Conservation (phyloP, 2,113 vertebrate genomes). For the Ophiodon elongatus region DNA sequence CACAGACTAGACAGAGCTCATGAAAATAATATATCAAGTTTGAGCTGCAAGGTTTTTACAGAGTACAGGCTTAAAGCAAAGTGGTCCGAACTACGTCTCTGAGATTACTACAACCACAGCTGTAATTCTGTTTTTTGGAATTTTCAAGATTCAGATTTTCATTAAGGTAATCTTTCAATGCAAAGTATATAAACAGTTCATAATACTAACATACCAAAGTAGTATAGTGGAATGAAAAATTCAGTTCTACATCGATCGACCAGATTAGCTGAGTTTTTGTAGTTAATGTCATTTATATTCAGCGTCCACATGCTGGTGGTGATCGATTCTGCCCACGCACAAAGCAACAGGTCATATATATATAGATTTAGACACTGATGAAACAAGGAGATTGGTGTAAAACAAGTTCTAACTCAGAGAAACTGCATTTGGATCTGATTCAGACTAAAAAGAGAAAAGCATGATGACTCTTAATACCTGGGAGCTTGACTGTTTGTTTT, state of each 20-base stretch:
- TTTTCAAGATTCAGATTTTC: constrained; percentile 2
- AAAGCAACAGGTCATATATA: not conserved
- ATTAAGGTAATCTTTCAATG: not conserved
- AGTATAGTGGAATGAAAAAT: not conserved
- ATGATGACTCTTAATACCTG: constrained; percentile 14
- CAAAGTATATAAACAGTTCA: not conserved
- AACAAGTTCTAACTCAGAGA: constrained; percentile 13
- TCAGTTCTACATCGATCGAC: not conserved
- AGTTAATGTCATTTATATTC: not conserved
- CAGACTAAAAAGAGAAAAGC: not conserved
- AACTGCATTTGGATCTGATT: not conserved
- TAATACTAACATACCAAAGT: not conserved
- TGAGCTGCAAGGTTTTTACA: constrained; percentile 26
- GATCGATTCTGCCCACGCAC: constrained; percentile 2
- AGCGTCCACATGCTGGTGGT: not conserved
- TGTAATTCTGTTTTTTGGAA: not conserved
- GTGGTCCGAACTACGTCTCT: not conserved
- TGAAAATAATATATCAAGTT: constrained; percentile 22
- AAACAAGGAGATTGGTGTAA: constrained; percentile 1
- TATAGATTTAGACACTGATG: not conserved
- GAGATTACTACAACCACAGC: constrained; percentile 15
- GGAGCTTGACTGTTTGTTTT: constrained; percentile 24
- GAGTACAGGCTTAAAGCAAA: constrained; percentile 23
- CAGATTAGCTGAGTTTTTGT: not conserved
- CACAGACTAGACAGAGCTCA: constrained; percentile 17